A percentile compares a stretch with the other conserved stretches of the same genome.
phyloP scores from a whole-genome alignment of 1,140 invertebrate genomes.

The Vanessa atalanta region DNA sequence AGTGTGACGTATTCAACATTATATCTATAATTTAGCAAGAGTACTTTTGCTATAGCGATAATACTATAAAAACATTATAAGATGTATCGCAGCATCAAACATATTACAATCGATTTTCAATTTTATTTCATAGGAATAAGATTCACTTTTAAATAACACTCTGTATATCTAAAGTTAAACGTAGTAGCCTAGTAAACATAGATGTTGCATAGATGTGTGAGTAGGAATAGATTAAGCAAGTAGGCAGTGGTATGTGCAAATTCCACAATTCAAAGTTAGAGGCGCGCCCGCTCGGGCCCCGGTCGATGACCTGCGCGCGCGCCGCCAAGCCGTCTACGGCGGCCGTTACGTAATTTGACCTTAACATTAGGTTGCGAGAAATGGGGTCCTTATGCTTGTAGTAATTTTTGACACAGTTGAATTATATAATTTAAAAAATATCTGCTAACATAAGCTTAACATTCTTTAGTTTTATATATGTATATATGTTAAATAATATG shows the following conservation, averaged over 20 bases:
- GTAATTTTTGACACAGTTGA: not conserved
- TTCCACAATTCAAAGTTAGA: constrained; percentile 50
- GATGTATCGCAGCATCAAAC: not conserved
- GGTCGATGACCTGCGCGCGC: constrained; percentile 63
- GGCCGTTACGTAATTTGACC: constrained; percentile 70
- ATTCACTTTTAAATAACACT: constrained; percentile 1
- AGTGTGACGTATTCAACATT: no score
- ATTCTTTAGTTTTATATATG: no score
- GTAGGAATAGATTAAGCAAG: constrained; percentile 27
- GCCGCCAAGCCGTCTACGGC: constrained; percentile 77
- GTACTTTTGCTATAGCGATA: not conserved
- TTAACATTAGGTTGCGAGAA: constrained; percentile 60
- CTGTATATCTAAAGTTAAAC: not conserved
- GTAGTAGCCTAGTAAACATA: constrained; percentile 4
- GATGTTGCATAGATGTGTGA: constrained; percentile 21
- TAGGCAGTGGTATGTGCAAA: constrained; percentile 44
- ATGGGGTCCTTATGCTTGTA: not conserved
- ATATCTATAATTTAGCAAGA: not conserved
- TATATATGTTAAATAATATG: no score
- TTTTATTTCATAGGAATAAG: not conserved
- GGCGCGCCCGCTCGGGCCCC: constrained; percentile 69
- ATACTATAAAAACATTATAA: not conserved
- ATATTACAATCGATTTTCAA: not conserved
- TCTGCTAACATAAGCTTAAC: no score
- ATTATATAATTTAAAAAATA: no score